Evolutionary conservation across 2,113 vertebrate genomes (phyloP).

Genomic region (Atherinomorus stipes): DNA sequence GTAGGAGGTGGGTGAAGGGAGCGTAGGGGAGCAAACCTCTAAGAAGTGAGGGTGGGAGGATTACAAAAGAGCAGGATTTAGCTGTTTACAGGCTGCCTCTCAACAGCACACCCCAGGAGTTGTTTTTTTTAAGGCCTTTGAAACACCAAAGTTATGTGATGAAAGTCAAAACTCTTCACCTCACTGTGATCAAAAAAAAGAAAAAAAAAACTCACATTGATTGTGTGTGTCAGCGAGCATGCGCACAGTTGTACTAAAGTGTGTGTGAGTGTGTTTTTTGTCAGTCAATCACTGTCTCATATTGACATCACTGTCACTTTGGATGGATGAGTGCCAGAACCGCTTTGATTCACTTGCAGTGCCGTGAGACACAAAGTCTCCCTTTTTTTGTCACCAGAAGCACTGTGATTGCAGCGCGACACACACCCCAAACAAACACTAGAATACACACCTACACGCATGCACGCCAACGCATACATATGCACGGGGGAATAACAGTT

Average conservation of each 20-base stretch:
- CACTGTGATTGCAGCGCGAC: constrained; percentile 68
- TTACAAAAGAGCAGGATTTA: constrained; percentile 67
- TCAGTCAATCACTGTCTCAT: constrained; percentile 73
- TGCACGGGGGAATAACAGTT: constrained; percentile 65
- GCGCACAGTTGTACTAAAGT: constrained; percentile 28
- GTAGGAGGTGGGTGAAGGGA: constrained; percentile 54
- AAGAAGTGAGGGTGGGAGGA: constrained; percentile 54
- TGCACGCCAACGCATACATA: constrained; percentile 39
- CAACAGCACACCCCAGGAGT: constrained; percentile 60
- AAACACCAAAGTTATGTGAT: constrained; percentile 65
- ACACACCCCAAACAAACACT: constrained; percentile 58
- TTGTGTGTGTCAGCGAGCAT: constrained; percentile 41
- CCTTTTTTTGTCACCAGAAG: constrained; percentile 73
- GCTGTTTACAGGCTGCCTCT: constrained; percentile 66
- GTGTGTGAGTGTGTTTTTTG: constrained; percentile 43
- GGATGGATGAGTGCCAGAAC: constrained; percentile 77
- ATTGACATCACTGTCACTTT: constrained; percentile 73
- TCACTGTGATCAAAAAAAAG: constrained; percentile 57
- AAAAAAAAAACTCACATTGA: constrained; percentile 23
- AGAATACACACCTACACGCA: constrained; percentile 26
- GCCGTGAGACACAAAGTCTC: constrained; percentile 73
- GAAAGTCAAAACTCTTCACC: constrained; percentile 70
- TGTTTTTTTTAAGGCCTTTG: constrained; percentile 62
- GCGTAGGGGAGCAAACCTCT: constrained; percentile 43
- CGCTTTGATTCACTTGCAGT: constrained; percentile 73